Percentiles rank a stretch among this genome's conserved stretches.
phyloP scores from a whole-genome alignment of 1,140 invertebrate species.

The Hylaeus anthracinus region DNA sequence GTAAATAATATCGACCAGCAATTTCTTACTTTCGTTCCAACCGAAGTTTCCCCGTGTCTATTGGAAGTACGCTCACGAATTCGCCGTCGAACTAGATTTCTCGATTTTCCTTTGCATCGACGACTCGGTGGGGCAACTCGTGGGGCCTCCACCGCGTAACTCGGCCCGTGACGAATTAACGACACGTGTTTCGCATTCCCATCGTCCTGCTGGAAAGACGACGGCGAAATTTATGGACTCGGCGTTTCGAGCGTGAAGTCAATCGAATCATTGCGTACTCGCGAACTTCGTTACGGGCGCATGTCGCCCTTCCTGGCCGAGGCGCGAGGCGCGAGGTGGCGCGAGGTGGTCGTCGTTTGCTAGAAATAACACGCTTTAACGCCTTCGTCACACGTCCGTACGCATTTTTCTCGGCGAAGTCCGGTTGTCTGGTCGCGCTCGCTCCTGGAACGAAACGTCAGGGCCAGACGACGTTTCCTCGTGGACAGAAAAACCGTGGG shows the following conservation, averaged over 20 bases:
- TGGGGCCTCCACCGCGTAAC: conserved; percentile 8
- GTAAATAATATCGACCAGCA: too few relatives aligned
- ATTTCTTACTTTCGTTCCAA: too few relatives aligned
- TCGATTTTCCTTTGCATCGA: conserved; percentile 39
- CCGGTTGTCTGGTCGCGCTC: conserved; percentile 17
- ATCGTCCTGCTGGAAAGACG: conserved; percentile 1
- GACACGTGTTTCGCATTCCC: conserved; percentile 46
- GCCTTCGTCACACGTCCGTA: conserved; percentile 11
- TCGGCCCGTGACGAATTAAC: conserved; percentile 40
- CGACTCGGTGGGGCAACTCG: not conserved
- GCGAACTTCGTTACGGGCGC: not conserved
- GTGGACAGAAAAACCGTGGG: conserved; percentile 39
- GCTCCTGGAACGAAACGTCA: conserved; percentile 27
- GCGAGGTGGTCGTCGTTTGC: not conserved
- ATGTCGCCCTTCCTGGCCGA: not conserved
- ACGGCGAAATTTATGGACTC: conserved; percentile 1
- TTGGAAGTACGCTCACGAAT: conserved; percentile 29
- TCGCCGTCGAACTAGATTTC: conserved; percentile 34
- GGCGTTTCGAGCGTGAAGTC: not conserved
- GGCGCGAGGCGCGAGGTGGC: not conserved
- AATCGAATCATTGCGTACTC: conserved; percentile 20
- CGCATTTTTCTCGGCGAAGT: conserved; percentile 24
- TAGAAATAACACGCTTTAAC: not conserved
- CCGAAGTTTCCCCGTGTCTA: too few relatives aligned
- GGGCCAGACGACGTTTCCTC: conserved; percentile 33